Base-by-base conservation (phyloP, 2,888 invertebrate species). In the Cheilosia vernalis region DNA sequence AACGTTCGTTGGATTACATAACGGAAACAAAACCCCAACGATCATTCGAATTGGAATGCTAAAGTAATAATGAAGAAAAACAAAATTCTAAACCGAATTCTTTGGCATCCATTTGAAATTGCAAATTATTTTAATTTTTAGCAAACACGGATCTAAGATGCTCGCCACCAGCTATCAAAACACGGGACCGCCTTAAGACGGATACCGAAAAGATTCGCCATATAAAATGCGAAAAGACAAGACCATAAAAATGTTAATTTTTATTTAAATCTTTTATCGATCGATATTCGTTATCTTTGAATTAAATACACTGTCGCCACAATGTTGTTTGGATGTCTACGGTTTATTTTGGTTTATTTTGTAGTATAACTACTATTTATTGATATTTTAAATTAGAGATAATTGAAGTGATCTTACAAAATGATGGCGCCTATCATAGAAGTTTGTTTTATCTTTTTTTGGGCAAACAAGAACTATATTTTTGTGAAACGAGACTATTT, bases 141-240 rank as follows among this genome's bases (percentile, higher is more conserved):
- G 49, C 37, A 70, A 70, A 60, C 70, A 70, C 70, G 58, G 70
- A 70, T 70, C 70, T 70, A 60, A 70, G 27, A 33, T 53, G 24
- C n/a, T 37, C 60, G 17, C 24, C 10, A 10, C 6, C 56, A 15
- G 17, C 47, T 24, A 37, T 37, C 58, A 58, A 40, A 24, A 24
- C 13, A 37, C 37, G 37, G 37, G 37, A 37, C 58, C n/a, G 9
- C 47, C 13, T 13, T n/a, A 21, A 21, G 47, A 4, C 3, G 37
- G 15, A 33, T 15, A 33, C 17, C 49, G 21, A 63, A 33, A 44
- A 42, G 6, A 47, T 27, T 24, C 37, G 56, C 47, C 56, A 37
- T 58, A 56, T 69, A 17, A 70, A 58, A 70, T 17, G 49, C 37
- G 58, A 51, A 70, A 49, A 70, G 58, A 60, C 70, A 49, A 17